These are phyloP conservation scores for Loxodonta africana DNA, from an alignment of 2,113 vertebrate genomes.

Conservation along the genomic window DNA sequence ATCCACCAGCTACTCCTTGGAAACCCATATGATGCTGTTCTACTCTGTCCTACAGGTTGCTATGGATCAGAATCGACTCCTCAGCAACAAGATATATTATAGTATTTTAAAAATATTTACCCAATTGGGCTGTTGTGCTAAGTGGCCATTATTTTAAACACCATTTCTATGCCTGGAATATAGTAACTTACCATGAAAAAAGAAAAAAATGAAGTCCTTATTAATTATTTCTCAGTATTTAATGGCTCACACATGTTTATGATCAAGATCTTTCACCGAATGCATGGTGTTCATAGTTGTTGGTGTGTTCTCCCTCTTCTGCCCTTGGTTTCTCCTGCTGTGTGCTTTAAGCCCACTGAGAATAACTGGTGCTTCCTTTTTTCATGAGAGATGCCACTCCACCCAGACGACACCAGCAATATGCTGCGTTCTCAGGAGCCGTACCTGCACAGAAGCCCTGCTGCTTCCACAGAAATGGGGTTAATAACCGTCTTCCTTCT, in stretches of 20 bases:
- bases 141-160: constrained; percentile 11
- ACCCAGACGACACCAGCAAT: neutral
- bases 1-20: no score
- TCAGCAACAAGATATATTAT: neutral
- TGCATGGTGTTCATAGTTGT: neutral
- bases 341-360: neutral
- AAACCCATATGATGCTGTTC: no score
- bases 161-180: neutral
- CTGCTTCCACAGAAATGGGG: neutral
- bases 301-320: neutral
- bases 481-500: neutral
- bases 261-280: neutral
- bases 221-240: neutral
- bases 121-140: neutral
- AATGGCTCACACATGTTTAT: neutral
- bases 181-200: neutral
- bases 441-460: fast-evolving
- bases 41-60: no score
- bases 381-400: neutral
- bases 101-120: neutral
- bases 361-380: neutral
- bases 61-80: no score
- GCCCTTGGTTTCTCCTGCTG: neutral
- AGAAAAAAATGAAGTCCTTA: neutral
- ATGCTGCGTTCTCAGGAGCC: neutral